phyloP scores from a whole-genome alignment of 2,888 invertebrate genomes.

The Acanthococcus lagerstroemiae region DNA sequence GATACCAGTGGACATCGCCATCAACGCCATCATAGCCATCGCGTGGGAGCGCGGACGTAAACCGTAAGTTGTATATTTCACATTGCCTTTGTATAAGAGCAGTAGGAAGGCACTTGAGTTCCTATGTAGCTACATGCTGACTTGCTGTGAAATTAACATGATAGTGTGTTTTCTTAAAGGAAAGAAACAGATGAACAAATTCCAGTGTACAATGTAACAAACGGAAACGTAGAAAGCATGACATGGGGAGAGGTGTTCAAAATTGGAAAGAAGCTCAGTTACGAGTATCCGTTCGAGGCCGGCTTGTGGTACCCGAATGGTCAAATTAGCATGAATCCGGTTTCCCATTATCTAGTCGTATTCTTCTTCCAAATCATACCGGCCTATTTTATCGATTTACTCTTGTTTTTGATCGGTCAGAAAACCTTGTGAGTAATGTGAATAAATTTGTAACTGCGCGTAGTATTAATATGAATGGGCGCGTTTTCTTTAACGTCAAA shows the following conservation, averaged over 20 bases:
- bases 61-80: conserved; percentile 33
- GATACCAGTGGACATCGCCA: conserved; percentile 67
- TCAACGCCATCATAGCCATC: conserved; percentile 66
- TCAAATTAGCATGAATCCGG: conserved; percentile 55
- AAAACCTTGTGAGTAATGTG: conserved; percentile 62
- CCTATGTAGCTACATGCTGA: background rate
- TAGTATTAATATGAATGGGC: too few species aligned
- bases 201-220: conserved; percentile 34
- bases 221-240: conserved; percentile 33
- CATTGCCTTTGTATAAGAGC: background rate
- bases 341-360: conserved; percentile 54
- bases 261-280: conserved; percentile 49
- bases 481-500: too few species aligned
- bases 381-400: conserved; percentile 62
- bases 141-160: background rate
- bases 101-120: background rate
- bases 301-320: conserved; percentile 73
- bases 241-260: conserved; percentile 77
- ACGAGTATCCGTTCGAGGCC: conserved; percentile 63
- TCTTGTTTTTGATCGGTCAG: conserved; percentile 55
- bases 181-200: conserved; percentile 12
- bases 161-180: conserved; percentile 8
- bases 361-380: conserved; percentile 66
- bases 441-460: too few species aligned
- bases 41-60: conserved; percentile 51